A percentile compares a stretch with the other conserved stretches of the same genome.
Evolutionary conservation across 2,797 vertebrate species (phyloP).

Genomic region (Myotis daubentonii): DNA sequence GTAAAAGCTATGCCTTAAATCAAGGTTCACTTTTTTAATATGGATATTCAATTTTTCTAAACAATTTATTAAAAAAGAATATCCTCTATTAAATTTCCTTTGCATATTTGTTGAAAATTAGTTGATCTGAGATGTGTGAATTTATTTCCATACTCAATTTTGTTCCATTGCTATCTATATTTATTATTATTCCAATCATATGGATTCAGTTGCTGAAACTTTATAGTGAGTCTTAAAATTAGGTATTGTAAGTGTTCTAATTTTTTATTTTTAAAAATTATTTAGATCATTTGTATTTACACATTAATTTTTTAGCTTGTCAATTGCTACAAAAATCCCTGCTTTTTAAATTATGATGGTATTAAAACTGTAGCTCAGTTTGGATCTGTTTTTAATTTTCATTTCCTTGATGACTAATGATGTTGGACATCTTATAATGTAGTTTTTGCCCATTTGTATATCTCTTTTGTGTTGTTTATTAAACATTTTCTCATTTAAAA

Average conservation of each 20-base stretch:
- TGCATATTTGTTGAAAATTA: not conserved
- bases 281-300: not conserved
- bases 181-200: not conserved
- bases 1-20: not conserved
- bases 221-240: not conserved
- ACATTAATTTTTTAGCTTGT: not conserved
- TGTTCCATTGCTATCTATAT: not conserved
- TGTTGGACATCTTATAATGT: not conserved
- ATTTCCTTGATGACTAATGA: not conserved
- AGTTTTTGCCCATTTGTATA: not conserved
- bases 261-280: not conserved
- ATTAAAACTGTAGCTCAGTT: slow-evolving; percentile 12
- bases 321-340: not conserved
- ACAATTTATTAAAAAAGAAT: not conserved
- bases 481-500: not conserved
- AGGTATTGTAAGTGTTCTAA: not conserved
- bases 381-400: not conserved
- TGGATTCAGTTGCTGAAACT: not conserved
- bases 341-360: not conserved
- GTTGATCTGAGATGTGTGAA: not conserved
- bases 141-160: not conserved
- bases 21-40: not conserved
- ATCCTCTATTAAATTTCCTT: not conserved
- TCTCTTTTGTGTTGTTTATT: not conserved
- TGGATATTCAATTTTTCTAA: not conserved